Conservation (phyloP, 2,797 vertebrate genomes). For the Megalops cyprinoides region DNA sequence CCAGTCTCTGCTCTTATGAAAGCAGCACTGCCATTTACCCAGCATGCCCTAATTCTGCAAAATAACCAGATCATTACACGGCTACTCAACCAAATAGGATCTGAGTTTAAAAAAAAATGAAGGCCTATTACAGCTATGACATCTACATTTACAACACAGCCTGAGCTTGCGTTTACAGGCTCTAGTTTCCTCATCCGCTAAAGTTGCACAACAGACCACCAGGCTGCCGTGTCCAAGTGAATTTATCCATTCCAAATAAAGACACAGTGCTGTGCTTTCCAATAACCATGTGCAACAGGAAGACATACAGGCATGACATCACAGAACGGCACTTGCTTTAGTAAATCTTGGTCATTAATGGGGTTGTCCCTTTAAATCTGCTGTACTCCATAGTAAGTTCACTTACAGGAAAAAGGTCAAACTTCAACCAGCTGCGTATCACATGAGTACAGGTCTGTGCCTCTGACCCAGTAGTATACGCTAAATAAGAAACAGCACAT, state of each 20-base stretch:
- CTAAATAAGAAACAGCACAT: neutral
- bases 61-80: neutral
- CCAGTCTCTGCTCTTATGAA: too few species aligned
- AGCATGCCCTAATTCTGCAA: neutral
- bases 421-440: neutral
- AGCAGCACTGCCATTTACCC: too few species aligned
- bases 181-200: too few species aligned
- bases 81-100: neutral
- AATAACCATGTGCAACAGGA: neutral
- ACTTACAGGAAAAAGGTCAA: slow-evolving; percentile 4
- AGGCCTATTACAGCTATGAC: neutral
- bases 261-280: neutral
- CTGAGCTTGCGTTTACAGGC: too few species aligned
- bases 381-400: neutral
- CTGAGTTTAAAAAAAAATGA: neutral
- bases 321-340: neutral
- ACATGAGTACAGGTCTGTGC: neutral
- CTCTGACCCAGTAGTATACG: too few species aligned
- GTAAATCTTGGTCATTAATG: neutral
- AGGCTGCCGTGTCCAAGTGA: neutral
- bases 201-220: neutral
- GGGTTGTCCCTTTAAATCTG: neutral
- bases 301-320: neutral
- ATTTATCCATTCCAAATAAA: neutral
- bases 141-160: neutral